phyloP scores from a whole-genome alignment of 2,797 vertebrate species.

The Sebastolobus altivelis region DNA sequence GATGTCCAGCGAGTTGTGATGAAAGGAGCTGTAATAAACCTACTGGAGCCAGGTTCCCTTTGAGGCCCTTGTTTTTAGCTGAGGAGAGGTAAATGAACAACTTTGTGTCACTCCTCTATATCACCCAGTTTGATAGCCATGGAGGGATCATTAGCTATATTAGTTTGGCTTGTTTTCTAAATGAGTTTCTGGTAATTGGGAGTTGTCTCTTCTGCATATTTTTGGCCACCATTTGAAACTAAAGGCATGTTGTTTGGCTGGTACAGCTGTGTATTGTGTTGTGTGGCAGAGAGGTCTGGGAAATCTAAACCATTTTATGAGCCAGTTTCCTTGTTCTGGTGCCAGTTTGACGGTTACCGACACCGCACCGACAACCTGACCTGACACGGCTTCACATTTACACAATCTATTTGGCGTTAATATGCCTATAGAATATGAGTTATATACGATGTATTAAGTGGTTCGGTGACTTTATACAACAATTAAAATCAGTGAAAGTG shows the following conservation, averaged over 20 bases:
- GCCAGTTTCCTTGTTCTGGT: slow-evolving; percentile 62
- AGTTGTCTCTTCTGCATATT: background rate
- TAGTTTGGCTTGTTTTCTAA: background rate
- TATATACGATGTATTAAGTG: background rate
- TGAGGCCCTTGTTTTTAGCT: slow-evolving; percentile 35
- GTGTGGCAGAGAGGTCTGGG: slow-evolving; percentile 18
- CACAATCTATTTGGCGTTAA: background rate
- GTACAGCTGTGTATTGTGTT: slow-evolving; percentile 28
- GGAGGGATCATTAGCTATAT: background rate
- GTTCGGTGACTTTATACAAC: background rate
- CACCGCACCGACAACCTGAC: slow-evolving; percentile 10
- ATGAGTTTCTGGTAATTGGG: background rate
- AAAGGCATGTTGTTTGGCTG: background rate
- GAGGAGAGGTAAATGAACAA: slow-evolving; percentile 62
- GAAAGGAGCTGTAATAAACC: slow-evolving; percentile 44
- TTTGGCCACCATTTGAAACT: background rate
- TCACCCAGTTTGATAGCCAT: background rate
- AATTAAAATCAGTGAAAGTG: slow-evolving; percentile 23
- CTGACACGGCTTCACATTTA: background rate
- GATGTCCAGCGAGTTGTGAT: slow-evolving; percentile 42
- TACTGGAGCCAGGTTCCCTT: slow-evolving; percentile 11
- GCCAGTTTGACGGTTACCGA: slow-evolving; percentile 30
- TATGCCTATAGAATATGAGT: background rate
- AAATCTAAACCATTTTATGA: slow-evolving; percentile 34
- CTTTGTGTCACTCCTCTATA: background rate